A percentile compares a stretch with the other conserved stretches of the same genome.
Conservation (phyloP, 1,140 invertebrate genomes). For the Solen grandis region DNA sequence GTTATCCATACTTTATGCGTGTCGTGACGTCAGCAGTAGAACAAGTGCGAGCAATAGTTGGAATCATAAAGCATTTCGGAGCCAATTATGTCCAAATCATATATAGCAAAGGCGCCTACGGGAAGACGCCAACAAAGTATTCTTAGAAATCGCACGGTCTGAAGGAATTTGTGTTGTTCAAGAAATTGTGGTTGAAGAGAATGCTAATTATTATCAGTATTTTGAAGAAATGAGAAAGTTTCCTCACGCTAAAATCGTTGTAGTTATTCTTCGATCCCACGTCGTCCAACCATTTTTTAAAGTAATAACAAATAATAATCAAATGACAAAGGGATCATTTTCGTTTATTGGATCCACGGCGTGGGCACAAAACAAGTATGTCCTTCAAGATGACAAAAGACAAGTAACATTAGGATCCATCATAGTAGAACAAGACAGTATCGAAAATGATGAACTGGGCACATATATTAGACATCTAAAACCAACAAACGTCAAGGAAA, state of each 20-base stretch:
- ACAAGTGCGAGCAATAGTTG: slow-evolving; percentile 59
- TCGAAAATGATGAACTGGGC: not conserved
- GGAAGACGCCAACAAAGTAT: slow-evolving; percentile 39
- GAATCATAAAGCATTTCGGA: slow-evolving; percentile 31
- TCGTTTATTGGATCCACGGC: not conserved
- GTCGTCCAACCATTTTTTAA: not conserved
- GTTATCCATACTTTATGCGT: slow-evolving; percentile 58
- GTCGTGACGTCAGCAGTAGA: slow-evolving; percentile 47
- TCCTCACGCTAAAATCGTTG: slow-evolving; percentile 42
- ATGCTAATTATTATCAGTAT: slow-evolving; percentile 1
- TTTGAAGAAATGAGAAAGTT: slow-evolving; percentile 23
- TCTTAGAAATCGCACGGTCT: not conserved
- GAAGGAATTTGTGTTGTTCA: slow-evolving; percentile 45
- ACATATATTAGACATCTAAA: not conserved
- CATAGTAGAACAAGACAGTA: not conserved
- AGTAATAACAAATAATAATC: not conserved
- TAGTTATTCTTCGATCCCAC: slow-evolving; percentile 43
- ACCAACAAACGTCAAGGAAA: not conserved
- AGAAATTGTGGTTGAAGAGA: slow-evolving; percentile 22
- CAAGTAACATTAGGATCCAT: not conserved
- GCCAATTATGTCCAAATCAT: slow-evolving; percentile 44
- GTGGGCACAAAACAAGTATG: not conserved
- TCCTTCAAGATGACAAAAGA: not conserved
- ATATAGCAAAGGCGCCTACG: slow-evolving; percentile 47
- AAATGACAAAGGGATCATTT: not conserved